phyloP scores from a whole-genome alignment of 2,113 vertebrate genomes.

The Felis catus region F.catus_Fca126_mat1.0 CM031420.1:144484501-144485000 shows the following conservation, averaged over 20 bases:
- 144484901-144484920: background rate
- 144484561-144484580: conserved; percentile 67
- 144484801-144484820: background rate
- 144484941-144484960: background rate
- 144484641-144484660: background rate
- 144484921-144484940: background rate
- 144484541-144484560: conserved; percentile 60
- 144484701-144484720: background rate
- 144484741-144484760: background rate
- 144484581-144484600: conserved; percentile 20
- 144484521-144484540: conserved; percentile 56
- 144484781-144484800: background rate
- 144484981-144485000: background rate
- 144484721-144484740: background rate
- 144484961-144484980: background rate
- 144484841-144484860: background rate
- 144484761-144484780: background rate
- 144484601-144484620: background rate
- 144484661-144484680: background rate
- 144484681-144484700: background rate
- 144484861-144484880: background rate
- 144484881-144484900: background rate
- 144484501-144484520: conserved; percentile 67
- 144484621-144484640: background rate
- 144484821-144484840: background rate